Conservation (phyloP, 1,140 invertebrate genomes). For the Hycleus phaleratus region DNA sequence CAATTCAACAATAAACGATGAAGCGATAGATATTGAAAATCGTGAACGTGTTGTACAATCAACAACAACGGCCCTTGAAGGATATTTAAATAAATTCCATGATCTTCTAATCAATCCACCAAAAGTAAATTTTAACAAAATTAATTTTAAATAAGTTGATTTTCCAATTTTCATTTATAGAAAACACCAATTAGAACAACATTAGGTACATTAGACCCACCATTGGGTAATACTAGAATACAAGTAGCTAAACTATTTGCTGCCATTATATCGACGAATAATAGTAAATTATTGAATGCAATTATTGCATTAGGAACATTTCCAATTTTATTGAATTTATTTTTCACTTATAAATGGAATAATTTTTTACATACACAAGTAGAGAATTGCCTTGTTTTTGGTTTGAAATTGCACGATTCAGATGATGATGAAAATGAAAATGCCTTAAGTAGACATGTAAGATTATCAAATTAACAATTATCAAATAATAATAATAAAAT, state of each 20-base stretch:
- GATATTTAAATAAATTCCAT: conserved; percentile 64
- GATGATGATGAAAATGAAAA: conserved; percentile 39
- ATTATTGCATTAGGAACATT: conserved; percentile 42
- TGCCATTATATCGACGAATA: conserved; percentile 59
- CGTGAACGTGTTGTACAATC: conserved; percentile 49
- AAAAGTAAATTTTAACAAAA: conserved; percentile 46
- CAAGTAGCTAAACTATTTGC: conserved; percentile 66
- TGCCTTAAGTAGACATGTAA: conserved; percentile 49
- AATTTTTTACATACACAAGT: conserved; percentile 86
- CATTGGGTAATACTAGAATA: conserved; percentile 68
- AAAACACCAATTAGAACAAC: conserved; percentile 57
- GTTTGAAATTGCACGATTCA: conserved; percentile 44
- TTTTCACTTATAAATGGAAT: conserved; percentile 78
- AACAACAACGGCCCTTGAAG: conserved; percentile 55
- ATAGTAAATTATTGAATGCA: conserved; percentile 47
- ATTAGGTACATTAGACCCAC: conserved; percentile 57
- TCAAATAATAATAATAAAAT: background rate
- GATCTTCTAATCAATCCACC: conserved; percentile 64
- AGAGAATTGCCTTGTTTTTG: conserved; percentile 61
- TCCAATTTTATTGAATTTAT: conserved; percentile 62
- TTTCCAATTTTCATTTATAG: conserved; percentile 32
- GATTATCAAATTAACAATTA: conserved; percentile 20
- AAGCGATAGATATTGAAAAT: conserved; percentile 42
- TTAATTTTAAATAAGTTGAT: conserved; percentile 1
- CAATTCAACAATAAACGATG: conserved; percentile 32